These are phyloP conservation scores for Gephyroberyx darwinii DNA, from an alignment of 2,797 vertebrate species.

Conservation along the genomic window DNA sequence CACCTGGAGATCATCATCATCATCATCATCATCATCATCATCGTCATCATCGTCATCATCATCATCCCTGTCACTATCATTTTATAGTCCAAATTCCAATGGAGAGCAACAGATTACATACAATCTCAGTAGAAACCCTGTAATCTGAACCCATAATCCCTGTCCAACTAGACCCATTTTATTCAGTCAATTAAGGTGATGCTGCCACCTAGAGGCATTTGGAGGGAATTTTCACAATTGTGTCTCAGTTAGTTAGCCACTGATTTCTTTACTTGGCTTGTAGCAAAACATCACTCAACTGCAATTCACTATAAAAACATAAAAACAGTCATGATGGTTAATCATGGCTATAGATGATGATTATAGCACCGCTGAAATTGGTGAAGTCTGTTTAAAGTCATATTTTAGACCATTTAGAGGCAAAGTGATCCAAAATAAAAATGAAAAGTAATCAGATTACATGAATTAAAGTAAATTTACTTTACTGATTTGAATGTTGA, in stretches of 20 bases:
- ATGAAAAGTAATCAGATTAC: background rate
- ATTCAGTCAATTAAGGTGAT: background rate
- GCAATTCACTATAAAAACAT: no score
- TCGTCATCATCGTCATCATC: background rate
- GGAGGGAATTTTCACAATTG: background rate
- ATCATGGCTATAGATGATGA: no score
- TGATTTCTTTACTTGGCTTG: no score
- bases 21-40: background rate
- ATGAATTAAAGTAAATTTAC: background rate
- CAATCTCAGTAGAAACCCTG: background rate
- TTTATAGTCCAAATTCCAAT: background rate
- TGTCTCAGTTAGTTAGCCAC: no score
- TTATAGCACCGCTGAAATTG: no score
- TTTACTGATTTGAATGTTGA: background rate
- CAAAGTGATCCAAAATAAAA: no score
- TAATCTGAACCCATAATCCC: no score
- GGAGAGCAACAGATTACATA: background rate
- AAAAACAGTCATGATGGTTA: no score
- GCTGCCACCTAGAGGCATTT: constrained; percentile 38
- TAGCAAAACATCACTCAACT: no score
- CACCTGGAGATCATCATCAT: background rate
- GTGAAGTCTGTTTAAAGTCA: no score
- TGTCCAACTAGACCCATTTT: background rate
- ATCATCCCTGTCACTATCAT: background rate
- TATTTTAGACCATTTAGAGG: no score